Base-by-base conservation (phyloP, 2,797 vertebrate genomes). In the Cephalopachus bancanus region DNA sequence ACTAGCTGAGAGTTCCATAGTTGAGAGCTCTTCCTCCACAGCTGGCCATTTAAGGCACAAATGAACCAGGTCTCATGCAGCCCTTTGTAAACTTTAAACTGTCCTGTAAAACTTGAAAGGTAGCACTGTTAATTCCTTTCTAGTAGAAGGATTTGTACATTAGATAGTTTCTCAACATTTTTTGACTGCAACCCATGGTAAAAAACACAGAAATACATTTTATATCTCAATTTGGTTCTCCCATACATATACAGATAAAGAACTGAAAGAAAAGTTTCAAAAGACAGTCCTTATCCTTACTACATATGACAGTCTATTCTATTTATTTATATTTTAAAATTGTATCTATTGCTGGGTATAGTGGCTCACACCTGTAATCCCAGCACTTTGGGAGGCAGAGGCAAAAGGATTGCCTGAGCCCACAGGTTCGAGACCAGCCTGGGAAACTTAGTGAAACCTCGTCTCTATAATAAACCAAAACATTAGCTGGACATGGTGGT, bases 31-130 rank as follows among this genome's bases (percentile, higher is more conserved):
- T 24, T 14, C 26, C 57, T 37, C 51, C n/a, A 64, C 76, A 71
- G 71, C 78, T 10, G 11, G 22, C 10, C 5, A 0, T 20, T 2
- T 44, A 37, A 30, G 75, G 53, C 44, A 10, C 0, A 7, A 19
- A 10, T 44, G 44, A 44, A 44, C 44, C 44, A 44, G 44, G 44
- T 24, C 30, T 72, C 26, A 2, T 0, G 6, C 30, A 3, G 71
- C 60, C 87, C n/a, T 67, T 12, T 14, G 65, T 15, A 33, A 11
- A 49, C 53, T 57, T 49, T 4, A 64, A 16, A 4, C 9, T 15
- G 33, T 53, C n/a, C 62, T 10, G 1, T 11, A 17, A n/a, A 24
- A 51, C 20, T 10, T 5, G 64, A 22, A 10, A 24, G 33, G 28
- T 10, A 10, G 64, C 28, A 0, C 59, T 4, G 1, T 55, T 37